Base-by-base conservation (phyloP, 2,888 invertebrate species). In the Drosophila gaucha region DNA sequence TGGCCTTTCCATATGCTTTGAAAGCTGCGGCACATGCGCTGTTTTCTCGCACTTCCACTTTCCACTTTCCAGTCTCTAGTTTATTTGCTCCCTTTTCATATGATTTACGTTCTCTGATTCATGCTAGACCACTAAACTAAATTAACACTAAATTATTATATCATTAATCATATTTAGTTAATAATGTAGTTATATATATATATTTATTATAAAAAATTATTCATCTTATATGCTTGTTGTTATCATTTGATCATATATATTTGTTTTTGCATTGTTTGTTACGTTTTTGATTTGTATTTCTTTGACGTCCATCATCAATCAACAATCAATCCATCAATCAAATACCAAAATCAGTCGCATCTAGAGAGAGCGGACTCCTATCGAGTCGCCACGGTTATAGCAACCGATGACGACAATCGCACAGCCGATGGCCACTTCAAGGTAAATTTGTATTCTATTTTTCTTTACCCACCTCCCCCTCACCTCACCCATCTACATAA, bases 351-450 rank as follows among this genome's bases (percentile, higher is more conserved):
- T 62, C 60, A 60, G 49, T 38, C 49, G 52, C 65, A 86, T 97
- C 96, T 96, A 95, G 97, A 96, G 93, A 96, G 97, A 92, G 95
- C 97, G 92, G 98, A 98, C 94, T 98, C 98, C 92, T 99, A 99
- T 94, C 96, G 98, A 92, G 97, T 97, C 94, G 98, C 98, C 89
- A 98, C 98, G 92, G 96, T 97, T 92, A 96, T 97, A 89, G 94
- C 95, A 93, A 93, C 96, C 93, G 95, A 96, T 94, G 97, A 97
- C 93, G 98, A 98, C 95, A 97, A 97, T 95, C 96, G 96, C 94
- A 97, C 97, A 84, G 97, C 97, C 89, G 97, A 97, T 94, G 97
- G 97, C 93, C 96, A 96, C 94, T 95, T 94, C 92, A 97, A 97
- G 97, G 97, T 97, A 92, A 90, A 79, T 73, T 41, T 71, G 38